These are phyloP conservation scores for Blastomussa wellsi DNA, from an alignment of 92 coral and sea anemone genomes.

Conservation along the genomic window DNA sequence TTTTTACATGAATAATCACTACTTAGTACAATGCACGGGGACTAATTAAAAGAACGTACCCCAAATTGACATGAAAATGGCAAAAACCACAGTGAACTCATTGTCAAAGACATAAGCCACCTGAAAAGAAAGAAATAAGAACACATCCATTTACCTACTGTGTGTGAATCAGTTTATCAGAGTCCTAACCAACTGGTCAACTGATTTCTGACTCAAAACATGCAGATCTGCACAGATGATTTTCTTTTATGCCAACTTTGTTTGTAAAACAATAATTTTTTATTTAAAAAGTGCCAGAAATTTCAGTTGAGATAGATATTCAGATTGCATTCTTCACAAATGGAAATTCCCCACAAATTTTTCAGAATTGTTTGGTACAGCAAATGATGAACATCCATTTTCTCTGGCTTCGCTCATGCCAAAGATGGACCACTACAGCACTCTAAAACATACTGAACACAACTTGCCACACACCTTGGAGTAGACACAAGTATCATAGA, in stretches of 20 bases:
- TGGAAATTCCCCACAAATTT: no score
- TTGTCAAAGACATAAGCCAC: slow-evolving; percentile 97
- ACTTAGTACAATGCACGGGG: background rate
- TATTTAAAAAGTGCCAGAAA: no score
- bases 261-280: no score
- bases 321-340: no score
- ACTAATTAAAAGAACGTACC: slow-evolving; percentile 56
- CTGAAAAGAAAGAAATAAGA: slow-evolving; percentile 39
- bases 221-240: no score
- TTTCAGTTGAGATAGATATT: no score
- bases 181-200: background rate
- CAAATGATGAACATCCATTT: no score
- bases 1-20: background rate
- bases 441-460: background rate
- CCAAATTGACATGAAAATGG: slow-evolving; percentile 97
- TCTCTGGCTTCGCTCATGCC: no score
- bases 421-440: background rate
- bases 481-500: slow-evolving; percentile 80
- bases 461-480: slow-evolving; percentile 63
- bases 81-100: slow-evolving; percentile 94
- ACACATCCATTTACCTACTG: background rate
- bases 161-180: no score
- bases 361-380: no score
- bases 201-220: no score
- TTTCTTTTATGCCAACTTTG: no score